Conservation (phyloP, 2,113 vertebrate species). For the Microcebus ravelobensis region DNA sequence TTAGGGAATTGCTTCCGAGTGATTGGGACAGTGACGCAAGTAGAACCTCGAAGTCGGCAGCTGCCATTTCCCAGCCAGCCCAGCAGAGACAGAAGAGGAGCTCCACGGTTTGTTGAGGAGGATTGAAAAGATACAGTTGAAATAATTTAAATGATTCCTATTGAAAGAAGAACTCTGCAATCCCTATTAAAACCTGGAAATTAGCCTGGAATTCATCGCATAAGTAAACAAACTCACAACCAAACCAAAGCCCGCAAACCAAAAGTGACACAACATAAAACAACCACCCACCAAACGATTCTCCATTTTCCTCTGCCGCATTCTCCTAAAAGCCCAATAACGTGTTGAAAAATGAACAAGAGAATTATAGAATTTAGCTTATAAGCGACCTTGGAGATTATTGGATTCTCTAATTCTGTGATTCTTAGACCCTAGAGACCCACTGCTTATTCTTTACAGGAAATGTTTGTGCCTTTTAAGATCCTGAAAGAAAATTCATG, state of each 20-base stretch:
- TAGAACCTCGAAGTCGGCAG: not conserved
- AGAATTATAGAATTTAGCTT: not conserved
- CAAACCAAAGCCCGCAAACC: not conserved
- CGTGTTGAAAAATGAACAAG: not conserved
- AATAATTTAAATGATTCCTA: not conserved
- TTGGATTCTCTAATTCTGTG: not conserved
- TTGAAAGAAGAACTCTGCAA: not conserved
- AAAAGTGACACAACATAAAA: not conserved
- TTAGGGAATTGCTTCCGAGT: not conserved
- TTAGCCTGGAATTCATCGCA: not conserved
- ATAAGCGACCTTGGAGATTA: not conserved
- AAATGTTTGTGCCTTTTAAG: not conserved
- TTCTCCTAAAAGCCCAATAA: not conserved
- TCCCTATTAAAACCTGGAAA: not conserved
- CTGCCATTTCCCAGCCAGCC: not conserved
- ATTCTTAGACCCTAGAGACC: not conserved
- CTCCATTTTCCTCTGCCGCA: not conserved
- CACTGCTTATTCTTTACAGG: not conserved
- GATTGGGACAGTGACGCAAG: not conserved
- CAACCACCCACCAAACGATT: not conserved
- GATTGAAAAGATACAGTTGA: not conserved
- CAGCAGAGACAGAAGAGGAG: no score
- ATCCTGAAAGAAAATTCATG: not conserved
- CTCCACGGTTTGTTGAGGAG: not conserved
- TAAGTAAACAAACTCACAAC: not conserved